These are phyloP conservation scores for Otolemur garnettii DNA, from an alignment of 2,113 vertebrate genomes.

Conservation along the genomic window DNA sequence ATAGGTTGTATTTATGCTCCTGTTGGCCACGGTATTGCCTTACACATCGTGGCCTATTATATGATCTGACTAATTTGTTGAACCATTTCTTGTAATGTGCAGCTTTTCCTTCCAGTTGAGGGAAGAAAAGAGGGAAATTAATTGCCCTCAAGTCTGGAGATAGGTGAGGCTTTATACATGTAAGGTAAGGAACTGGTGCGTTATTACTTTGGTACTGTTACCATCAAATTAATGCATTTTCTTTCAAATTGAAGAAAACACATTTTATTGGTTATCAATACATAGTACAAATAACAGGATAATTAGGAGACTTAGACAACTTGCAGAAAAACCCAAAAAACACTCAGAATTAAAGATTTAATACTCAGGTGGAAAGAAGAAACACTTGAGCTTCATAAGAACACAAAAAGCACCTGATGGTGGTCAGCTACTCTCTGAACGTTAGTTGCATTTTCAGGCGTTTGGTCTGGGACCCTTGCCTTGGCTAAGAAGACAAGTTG, in stretches of 20 bases:
- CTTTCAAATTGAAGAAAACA: conserved; percentile 18
- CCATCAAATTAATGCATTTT: neutral
- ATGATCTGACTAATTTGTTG: neutral
- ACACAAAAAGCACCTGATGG: neutral
- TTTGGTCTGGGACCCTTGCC: neutral
- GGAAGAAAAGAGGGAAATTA: neutral
- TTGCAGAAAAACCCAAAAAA: no score
- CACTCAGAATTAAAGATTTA: neutral
- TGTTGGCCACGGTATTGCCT: neutral
- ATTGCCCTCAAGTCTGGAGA: neutral
- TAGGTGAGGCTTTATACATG: neutral
- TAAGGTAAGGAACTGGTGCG: neutral
- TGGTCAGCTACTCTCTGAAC: neutral
- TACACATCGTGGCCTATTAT: neutral
- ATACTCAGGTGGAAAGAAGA: neutral
- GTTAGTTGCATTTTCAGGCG: neutral
- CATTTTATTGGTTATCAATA: neutral
- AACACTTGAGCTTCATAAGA: neutral
- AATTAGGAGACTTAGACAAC: neutral
- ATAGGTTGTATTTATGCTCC: neutral
- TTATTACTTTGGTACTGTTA: neutral
- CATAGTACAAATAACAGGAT: neutral
- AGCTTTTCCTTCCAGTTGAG: neutral
- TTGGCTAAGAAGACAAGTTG: neutral
- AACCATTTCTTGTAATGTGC: neutral